Conservation (phyloP, 1,140 invertebrate species). For the Pseudomyrmex gracilis region DNA sequence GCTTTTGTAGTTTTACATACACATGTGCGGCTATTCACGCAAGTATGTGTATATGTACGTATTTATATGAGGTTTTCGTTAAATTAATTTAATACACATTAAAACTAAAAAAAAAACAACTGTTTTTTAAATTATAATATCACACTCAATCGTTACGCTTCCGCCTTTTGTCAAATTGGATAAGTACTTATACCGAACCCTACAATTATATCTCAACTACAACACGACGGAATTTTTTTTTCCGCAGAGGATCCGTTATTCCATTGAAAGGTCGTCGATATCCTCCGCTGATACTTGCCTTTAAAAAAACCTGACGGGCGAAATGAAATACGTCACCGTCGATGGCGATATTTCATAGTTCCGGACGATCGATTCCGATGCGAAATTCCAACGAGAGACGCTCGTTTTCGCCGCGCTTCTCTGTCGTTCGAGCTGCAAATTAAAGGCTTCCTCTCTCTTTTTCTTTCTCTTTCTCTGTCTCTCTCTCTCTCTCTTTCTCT, state of each 20-base stretch:
- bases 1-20: slow-evolving; percentile 27
- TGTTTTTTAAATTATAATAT: slow-evolving; percentile 33
- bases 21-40: too few relatives aligned
- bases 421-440: slow-evolving; percentile 58
- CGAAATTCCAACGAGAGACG: slow-evolving; percentile 63
- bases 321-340: slow-evolving; percentile 73
- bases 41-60: too few relatives aligned
- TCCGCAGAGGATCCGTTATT: slow-evolving; percentile 62
- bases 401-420: slow-evolving; percentile 21
- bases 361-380: slow-evolving; percentile 68
- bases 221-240: slow-evolving; percentile 55
- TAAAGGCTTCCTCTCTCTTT: slow-evolving; percentile 52
- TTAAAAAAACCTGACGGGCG: slow-evolving; percentile 67
- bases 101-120: slow-evolving; percentile 13
- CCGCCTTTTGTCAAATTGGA: not conserved
- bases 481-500: not conserved
- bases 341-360: slow-evolving; percentile 72
- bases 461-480: too few relatives aligned
- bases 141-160: not conserved
- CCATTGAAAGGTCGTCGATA: slow-evolving; percentile 73
- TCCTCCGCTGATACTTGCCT: slow-evolving; percentile 67
- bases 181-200: slow-evolving; percentile 44
- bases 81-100: slow-evolving; percentile 48
- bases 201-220: slow-evolving; percentile 47
- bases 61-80: slow-evolving; percentile 13